phyloP scores from a whole-genome alignment of 2,888 invertebrate species.

The Malthinus flaveolus region DNA sequence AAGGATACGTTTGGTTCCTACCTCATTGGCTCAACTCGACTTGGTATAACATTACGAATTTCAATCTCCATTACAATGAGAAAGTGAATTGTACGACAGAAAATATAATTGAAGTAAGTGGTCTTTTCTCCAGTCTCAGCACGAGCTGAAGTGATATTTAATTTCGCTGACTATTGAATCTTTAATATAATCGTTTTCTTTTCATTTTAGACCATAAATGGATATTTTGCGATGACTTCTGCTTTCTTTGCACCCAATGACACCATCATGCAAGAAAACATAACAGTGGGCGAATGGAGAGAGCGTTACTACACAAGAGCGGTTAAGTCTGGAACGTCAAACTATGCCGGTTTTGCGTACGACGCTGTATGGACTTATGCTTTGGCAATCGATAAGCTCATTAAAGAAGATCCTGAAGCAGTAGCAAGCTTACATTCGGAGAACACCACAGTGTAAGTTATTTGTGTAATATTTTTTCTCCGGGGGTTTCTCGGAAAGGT shows the following conservation, averaged over 20 bases:
- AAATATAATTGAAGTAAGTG: constrained; percentile 62
- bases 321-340: constrained; percentile 51
- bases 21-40: constrained; percentile 70
- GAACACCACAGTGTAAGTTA: constrained; percentile 57
- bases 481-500: no score
- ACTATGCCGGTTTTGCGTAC: constrained; percentile 77
- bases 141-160: no score
- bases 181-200: neutral
- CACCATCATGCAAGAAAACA: constrained; percentile 65
- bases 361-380: constrained; percentile 85
- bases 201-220: constrained; percentile 65
- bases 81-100: constrained; percentile 62
- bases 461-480: neutral
- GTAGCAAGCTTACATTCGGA: constrained; percentile 60
- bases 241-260: constrained; percentile 67
- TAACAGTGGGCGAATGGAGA: constrained; percentile 67
- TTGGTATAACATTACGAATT: constrained; percentile 65
- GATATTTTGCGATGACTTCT: constrained; percentile 72
- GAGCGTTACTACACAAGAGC: constrained; percentile 49
- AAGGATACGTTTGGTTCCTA: constrained; percentile 86
- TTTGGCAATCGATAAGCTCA: constrained; percentile 66
- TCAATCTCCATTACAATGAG: constrained; percentile 50
- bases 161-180: no score
- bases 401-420: constrained; percentile 63
- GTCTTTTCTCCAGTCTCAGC: no score